phyloP scores from a whole-genome alignment of 92 coral and sea anemone genomes.

The Palythoa grandiflora region DNA sequence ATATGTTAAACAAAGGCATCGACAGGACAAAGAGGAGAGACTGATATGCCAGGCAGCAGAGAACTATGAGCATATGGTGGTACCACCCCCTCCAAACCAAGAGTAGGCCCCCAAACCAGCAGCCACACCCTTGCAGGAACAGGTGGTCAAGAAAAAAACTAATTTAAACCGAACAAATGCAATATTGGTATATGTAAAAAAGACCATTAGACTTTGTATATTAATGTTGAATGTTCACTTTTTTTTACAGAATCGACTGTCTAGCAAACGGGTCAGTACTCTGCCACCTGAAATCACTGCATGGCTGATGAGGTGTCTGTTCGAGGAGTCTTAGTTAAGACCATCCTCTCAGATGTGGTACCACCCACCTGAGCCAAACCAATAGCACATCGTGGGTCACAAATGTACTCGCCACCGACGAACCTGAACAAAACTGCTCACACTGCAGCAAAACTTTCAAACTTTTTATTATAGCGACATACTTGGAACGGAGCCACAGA shows the following conservation, averaged over 20 bases:
- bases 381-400: not conserved
- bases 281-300: not conserved
- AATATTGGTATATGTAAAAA: not conserved
- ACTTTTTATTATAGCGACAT: no score
- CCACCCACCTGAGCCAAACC: conserved; percentile 51
- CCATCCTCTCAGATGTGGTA: conserved; percentile 48
- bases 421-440: no score
- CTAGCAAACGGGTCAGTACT: conserved; percentile 12
- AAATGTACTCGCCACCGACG: no score
- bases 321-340: not conserved
- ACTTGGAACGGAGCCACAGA: no score
- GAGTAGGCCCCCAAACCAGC: not conserved
- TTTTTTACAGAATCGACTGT: conserved; percentile 42
- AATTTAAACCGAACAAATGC: not conserved
- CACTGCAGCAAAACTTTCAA: no score
- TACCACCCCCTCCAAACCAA: not conserved
- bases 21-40: not conserved
- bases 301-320: conserved; percentile 30
- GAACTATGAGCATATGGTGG: not conserved
- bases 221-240: not conserved
- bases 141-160: not conserved
- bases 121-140: not conserved
- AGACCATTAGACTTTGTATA: not conserved
- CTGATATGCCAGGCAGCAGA: not conserved
- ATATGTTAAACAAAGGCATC: not conserved